A percentile compares a stretch with the other conserved stretches of the same genome.
These are phyloP conservation scores for Scortum barcoo DNA, from an alignment of 2,113 vertebrate species.

Conservation along the genomic window DNA sequence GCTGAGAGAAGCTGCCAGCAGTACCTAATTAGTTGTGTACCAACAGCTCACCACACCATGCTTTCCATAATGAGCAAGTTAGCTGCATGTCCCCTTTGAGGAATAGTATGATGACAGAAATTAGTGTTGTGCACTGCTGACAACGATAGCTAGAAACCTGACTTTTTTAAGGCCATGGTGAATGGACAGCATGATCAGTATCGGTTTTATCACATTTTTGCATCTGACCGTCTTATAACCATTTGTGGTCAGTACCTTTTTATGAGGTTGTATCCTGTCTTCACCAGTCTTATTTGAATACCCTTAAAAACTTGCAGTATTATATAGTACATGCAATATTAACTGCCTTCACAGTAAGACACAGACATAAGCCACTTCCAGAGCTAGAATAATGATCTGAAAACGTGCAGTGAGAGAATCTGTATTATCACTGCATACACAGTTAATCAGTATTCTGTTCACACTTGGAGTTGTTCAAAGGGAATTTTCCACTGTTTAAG, in stretches of 20 bases:
- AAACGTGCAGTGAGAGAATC: neutral
- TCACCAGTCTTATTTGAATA: neutral
- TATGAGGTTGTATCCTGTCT: neutral
- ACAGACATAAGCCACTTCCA: neutral
- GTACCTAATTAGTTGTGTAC: conserved; percentile 47
- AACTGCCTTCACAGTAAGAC: neutral
- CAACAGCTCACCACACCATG: conserved; percentile 34
- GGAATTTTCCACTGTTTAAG: conserved; percentile 31
- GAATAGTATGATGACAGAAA: conserved; percentile 22
- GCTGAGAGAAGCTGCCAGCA: conserved; percentile 28
- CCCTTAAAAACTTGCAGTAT: neutral
- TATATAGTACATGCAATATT: neutral
- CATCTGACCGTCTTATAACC: no score
- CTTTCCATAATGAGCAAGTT: conserved; percentile 41
- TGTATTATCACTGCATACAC: neutral
- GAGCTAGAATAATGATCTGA: neutral
- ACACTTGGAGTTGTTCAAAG: conserved; percentile 35
- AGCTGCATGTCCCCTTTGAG: conserved; percentile 27
- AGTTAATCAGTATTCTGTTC: conserved; percentile 53
- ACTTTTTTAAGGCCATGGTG: conserved; percentile 2
- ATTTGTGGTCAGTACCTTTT: neutral
- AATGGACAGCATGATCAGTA: neutral
- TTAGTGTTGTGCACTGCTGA: neutral
- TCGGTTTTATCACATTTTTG: neutral
- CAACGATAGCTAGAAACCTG: rapidly evolving